A percentile compares a stretch with the other conserved stretches of the same genome.
Evolutionary conservation across 2,888 invertebrate species (phyloP).

Genomic region (Plemyria rubiginata): DNA sequence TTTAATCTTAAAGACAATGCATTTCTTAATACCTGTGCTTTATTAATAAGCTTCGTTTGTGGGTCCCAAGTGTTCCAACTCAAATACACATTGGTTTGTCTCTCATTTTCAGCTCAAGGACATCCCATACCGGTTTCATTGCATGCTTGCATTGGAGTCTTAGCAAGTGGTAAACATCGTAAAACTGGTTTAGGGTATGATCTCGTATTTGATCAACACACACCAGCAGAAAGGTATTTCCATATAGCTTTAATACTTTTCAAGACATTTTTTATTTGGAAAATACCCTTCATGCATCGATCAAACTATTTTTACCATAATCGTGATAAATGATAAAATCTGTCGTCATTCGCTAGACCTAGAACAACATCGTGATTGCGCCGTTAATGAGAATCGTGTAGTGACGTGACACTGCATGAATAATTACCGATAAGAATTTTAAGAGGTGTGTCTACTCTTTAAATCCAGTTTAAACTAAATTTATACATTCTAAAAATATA

Average conservation of each 20-base stretch:
- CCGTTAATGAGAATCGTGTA: constrained; percentile 29
- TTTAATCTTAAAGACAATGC: neutral
- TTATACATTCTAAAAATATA: constrained; percentile 10
- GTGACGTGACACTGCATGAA: constrained; percentile 39
- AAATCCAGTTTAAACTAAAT: constrained; percentile 22
- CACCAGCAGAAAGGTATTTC: neutral
- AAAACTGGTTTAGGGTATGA: constrained; percentile 12
- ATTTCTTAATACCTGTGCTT: constrained; percentile 2
- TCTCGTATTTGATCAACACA: constrained; percentile 5
- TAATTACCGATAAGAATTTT: constrained; percentile 44
- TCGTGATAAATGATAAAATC: constrained; percentile 35
- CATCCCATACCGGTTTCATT: constrained; percentile 29
- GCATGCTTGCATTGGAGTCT: constrained; percentile 15
- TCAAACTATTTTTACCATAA: constrained; percentile 27
- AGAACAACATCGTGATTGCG: constrained; percentile 38
- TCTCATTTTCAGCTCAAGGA: constrained; percentile 27
- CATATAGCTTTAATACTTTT: neutral
- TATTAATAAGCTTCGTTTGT: constrained; percentile 10
- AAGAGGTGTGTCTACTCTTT: constrained; percentile 46
- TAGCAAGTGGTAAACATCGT: constrained; percentile 10
- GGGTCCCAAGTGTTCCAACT: constrained; percentile 3
- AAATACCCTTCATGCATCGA: constrained; percentile 29
- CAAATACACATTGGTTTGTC: constrained; percentile 19
- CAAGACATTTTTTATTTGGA: constrained; percentile 12
- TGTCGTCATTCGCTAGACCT: constrained; percentile 29